Percentiles rank a stretch among this genome's conserved stretches.
Evolutionary conservation across 1,140 invertebrate genomes (phyloP).

Genomic region (Dendroctonus valens): DNA sequence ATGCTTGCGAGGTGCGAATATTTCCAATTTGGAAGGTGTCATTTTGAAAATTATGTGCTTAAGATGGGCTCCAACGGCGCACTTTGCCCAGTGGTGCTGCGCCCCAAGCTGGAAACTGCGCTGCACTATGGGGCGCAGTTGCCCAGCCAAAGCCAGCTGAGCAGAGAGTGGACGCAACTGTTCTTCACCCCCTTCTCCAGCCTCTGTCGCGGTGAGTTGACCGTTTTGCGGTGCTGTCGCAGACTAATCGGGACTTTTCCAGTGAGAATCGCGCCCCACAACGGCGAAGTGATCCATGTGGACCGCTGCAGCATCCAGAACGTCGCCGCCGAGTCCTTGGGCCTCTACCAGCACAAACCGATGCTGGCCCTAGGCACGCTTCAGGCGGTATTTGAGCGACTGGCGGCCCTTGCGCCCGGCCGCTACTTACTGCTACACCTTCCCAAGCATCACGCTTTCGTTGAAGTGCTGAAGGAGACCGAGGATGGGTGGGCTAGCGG

Average conservation of each 20-base stretch:
- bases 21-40: conserved; percentile 22
- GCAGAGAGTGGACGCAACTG: conserved; percentile 51
- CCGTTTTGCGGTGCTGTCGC: background rate
- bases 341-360: conserved; percentile 48
- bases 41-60: background rate
- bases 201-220: conserved; percentile 51
- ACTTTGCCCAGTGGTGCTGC: conserved; percentile 44
- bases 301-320: conserved; percentile 49
- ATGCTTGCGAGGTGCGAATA: conserved; percentile 53
- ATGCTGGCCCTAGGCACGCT: conserved; percentile 44
- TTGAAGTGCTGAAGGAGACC: conserved; percentile 44
- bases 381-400: conserved; percentile 49
- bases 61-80: conserved; percentile 23
- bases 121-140: conserved; percentile 51
- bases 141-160: conserved; percentile 50
- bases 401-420: conserved; percentile 47
- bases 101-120: conserved; percentile 55
- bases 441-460: conserved; percentile 50
- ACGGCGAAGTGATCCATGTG: conserved; percentile 49
- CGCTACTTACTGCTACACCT: conserved; percentile 52
- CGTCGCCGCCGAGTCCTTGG: conserved; percentile 47
- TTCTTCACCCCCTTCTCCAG: conserved; percentile 51
- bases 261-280: conserved; percentile 48
- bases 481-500: conserved; percentile 18
- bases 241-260: conserved; percentile 33